Conservation (phyloP, 2,888 invertebrate species). For the Drosophila longiperda region DNA sequence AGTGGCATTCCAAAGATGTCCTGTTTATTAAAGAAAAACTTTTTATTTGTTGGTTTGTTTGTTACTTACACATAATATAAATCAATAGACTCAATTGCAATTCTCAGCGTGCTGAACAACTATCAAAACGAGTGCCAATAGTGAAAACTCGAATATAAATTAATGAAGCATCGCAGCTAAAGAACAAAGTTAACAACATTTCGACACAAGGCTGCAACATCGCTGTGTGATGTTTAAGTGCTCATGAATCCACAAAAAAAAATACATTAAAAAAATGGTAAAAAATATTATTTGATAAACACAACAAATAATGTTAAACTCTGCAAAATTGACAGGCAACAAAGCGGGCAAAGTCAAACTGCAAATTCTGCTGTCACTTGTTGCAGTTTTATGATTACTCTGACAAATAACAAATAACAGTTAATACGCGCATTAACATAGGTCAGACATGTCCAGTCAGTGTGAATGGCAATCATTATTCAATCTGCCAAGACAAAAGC, state of each 20-base stretch:
- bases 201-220: slow-evolving; percentile 48
- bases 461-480: slow-evolving; percentile 64
- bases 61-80: neutral
- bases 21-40: neutral
- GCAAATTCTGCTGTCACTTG: slow-evolving; percentile 57
- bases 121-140: slow-evolving; percentile 36
- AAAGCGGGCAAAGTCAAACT: slow-evolving; percentile 36
- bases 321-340: slow-evolving; percentile 62
- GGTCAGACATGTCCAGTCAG: slow-evolving; percentile 64
- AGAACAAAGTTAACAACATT: slow-evolving; percentile 51
- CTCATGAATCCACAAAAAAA: neutral
- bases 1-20: neutral
- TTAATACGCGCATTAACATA: slow-evolving; percentile 69
- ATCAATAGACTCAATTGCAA: slow-evolving; percentile 4
- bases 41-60: neutral
- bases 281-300: slow-evolving; percentile 55
- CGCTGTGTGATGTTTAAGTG: slow-evolving; percentile 27
- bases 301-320: slow-evolving; percentile 63
- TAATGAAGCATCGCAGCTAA: slow-evolving; percentile 41
- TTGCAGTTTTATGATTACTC: slow-evolving; percentile 58
- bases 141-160: slow-evolving; percentile 49
- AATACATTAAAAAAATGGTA: neutral
- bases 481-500: slow-evolving; percentile 64
- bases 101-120: neutral
- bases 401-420: slow-evolving; percentile 75